Evolutionary conservation across 2,888 invertebrate genomes (phyloP), one percentile per base, ranked within the genome.

Genomic region (Patella depressa): DNA sequence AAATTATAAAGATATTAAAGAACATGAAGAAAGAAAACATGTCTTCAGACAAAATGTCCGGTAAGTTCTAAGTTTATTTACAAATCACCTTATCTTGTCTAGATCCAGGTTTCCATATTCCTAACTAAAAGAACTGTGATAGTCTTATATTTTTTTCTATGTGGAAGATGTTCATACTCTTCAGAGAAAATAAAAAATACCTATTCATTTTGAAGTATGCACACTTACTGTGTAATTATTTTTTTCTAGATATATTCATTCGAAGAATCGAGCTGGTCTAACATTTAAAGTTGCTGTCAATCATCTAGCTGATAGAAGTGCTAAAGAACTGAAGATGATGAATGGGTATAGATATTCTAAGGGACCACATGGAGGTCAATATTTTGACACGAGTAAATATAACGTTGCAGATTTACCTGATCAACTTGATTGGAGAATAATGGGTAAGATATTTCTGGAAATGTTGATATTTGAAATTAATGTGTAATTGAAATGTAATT

Each of bases 361-460:
- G 45, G 94, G 94, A 0, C 94, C 94, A 87, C 96, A 95, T 75
- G 88, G 89, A 54, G 98, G 97, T 29, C 92, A 94, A 11, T 94
- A 95, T 0, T 98, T 97, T 93, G 93, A 94, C 80, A 91, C 93
- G 14, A 81, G 86, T 15, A 88, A 93, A 0, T 92, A 93, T 76
- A 83, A 83, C 17, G 70, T 88, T 0, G 83, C 86, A 2, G 93
- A 93, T 75, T 85, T 97, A 65, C 98, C 98, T 0, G 93, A 94
- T 0, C 94, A 94, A 84, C 94, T 95, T 86, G 98, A 98, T 91
- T 98, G 98, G 98, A 95, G 98, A 85, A 92, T 98, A 1, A 95
- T 93, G 86, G 98, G 92, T 90, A 82, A 81, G 77, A 45, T 24
- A 24, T 14, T 65, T 14, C n/a, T 65, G 1, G n/a, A 65, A 65